Evolutionary conservation across 1,140 invertebrate genomes (phyloP), one percentile per base, ranked within the genome.

Genomic region (Tetragonula clypearis): DNA sequence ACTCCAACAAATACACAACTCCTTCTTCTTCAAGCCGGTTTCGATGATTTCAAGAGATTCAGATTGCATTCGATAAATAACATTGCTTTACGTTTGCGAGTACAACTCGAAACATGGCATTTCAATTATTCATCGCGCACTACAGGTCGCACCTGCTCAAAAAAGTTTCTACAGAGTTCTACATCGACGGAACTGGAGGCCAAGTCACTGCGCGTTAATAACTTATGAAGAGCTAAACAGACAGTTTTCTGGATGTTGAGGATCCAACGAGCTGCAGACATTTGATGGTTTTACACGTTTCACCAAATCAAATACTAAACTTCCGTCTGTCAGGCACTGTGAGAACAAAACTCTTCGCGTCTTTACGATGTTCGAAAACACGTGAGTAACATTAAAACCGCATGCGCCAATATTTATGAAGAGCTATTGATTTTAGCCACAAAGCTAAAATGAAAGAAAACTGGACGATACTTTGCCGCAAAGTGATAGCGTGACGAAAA

Each of bases 191-290:
- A 23, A 56, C n/a, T 21, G 14, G 53, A 75, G 26, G n/a, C 53
- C 11, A 56, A 56, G n/a, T 75, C 26, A 12, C 11, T 21, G 26
- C 4, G 26, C 73, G 12, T 75, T 75, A 75, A 75, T 75, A 75
- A 75, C n/a, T 30, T 75, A 75, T 14, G n/a, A 75, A 56, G 26
- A 56, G 26, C 19, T 75, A 75, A 75, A 75, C 73, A 56, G 53
- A 56, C 73, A n/a, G 53, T 56, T 30, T 21, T 4, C 26, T 30
- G 73, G 26, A 30, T 21, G 73, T 12, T 74, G n/a, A 8, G 41
- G 26, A 75, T 56, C 73, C 53, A 75, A 75, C 73, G 26, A 56
- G 26, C 19, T 56, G 49, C 53, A 75, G 41, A 75, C 53, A 14
- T 56, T 55, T 2, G 49, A 75, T 15, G 73, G n/a, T 30, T 11